phyloP scores from a whole-genome alignment of 2,113 vertebrate species.

The Formicarius rufipectus region DNA sequence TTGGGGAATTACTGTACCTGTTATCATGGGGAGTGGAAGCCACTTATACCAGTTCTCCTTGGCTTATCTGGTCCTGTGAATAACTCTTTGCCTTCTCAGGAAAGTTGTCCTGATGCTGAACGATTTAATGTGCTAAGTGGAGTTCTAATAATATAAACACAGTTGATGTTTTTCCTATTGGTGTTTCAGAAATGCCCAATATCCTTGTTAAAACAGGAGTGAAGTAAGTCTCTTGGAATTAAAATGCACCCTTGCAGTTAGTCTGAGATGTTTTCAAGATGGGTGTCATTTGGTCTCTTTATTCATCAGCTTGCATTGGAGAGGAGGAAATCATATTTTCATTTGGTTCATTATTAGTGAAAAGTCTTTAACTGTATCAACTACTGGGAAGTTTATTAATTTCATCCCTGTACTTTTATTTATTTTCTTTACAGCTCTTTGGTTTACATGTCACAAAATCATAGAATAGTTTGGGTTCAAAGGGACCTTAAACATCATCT shows the following conservation, averaged over 20 bases:
- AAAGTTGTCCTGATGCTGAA: neutral
- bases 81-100: neutral
- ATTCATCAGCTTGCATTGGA: neutral
- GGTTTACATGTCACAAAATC: neutral
- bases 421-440: neutral
- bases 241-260: slow-evolving; percentile 41
- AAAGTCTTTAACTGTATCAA: neutral
- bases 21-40: neutral
- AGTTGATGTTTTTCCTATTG: neutral
- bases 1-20: neutral
- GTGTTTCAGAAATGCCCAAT: slow-evolving; percentile 25
- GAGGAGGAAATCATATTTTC: neutral
- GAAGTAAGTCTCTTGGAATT: slow-evolving; percentile 29
- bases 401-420: neutral
- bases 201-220: slow-evolving; percentile 52
- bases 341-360: neutral
- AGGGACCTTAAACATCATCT: neutral
- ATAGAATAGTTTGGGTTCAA: neutral
- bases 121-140: neutral
- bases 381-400: neutral
- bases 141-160: neutral
- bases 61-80: neutral
- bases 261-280: slow-evolving; percentile 36
- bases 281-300: slow-evolving; percentile 27
- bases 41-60: neutral